A percentile compares a stretch with the other conserved stretches of the same genome.
Conservation (phyloP, 2,888 invertebrate species). For the Sarcophaga rosellei region DNA sequence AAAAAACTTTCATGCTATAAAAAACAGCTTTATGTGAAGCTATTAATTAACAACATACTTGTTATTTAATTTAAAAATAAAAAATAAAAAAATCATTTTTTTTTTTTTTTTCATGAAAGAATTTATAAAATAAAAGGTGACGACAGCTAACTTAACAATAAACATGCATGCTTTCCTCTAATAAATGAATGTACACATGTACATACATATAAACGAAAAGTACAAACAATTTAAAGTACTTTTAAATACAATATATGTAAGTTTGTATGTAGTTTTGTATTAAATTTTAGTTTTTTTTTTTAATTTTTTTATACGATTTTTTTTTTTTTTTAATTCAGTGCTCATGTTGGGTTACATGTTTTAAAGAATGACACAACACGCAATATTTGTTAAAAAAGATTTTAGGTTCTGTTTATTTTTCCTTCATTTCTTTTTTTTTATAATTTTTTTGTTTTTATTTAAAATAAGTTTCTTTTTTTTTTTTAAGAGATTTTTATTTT, state of each 20-base stretch:
- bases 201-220: background rate
- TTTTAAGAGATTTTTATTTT: conserved; percentile 32
- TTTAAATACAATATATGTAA: background rate
- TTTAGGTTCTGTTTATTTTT: conserved; percentile 26
- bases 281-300: conserved; percentile 21
- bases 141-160: conserved; percentile 42
- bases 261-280: background rate
- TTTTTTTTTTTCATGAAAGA: background rate
- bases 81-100: background rate
- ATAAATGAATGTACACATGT: conserved; percentile 1
- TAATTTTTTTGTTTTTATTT: background rate
- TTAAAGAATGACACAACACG: conserved; percentile 53
- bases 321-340: conserved; percentile 3
- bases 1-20: background rate
- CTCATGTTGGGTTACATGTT: conserved; percentile 36
- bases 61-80: no score
- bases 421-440: conserved; percentile 2
- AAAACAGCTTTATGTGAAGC: background rate
- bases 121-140: conserved; percentile 46
- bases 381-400: conserved; percentile 42
- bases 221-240: background rate
- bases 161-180: conserved; percentile 5
- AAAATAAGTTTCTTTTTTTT: no score
- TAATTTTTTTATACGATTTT: conserved; percentile 16
- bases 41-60: no score